phyloP scores from a whole-genome alignment of 1,140 invertebrate genomes.

The Zaprionus gabonicus region DNA sequence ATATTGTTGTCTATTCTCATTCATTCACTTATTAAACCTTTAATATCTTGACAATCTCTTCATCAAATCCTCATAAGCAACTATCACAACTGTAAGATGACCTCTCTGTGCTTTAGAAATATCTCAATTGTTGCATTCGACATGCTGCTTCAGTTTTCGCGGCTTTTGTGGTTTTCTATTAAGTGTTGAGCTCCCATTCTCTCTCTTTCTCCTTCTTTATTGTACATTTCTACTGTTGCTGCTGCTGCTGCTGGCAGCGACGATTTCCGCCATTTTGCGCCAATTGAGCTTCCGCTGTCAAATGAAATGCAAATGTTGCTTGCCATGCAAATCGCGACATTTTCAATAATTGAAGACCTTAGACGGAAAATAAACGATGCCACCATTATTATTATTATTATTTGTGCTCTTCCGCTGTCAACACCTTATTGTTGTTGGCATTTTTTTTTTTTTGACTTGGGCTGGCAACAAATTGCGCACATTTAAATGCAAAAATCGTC shows the following conservation, averaged over 20 bases:
- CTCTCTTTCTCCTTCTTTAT: constrained; percentile 19
- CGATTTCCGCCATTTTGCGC: constrained; percentile 24
- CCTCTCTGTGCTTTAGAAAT: not conserved
- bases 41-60: not conserved
- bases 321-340: constrained; percentile 74
- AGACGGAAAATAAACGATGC: constrained; percentile 26
- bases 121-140: constrained; percentile 35
- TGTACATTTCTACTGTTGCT: not conserved
- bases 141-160: constrained; percentile 34
- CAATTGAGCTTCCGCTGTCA: constrained; percentile 79
- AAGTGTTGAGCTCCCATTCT: constrained; percentile 60
- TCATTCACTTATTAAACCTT: too few relatives aligned
- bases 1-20: too few relatives aligned
- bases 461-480: constrained; percentile 69
- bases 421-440: constrained; percentile 41
- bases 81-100: not conserved
- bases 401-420: constrained; percentile 67
- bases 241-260: not conserved
- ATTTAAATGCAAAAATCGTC: constrained; percentile 82
- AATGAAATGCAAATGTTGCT: constrained; percentile 62
- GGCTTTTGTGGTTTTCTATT: constrained; percentile 64
- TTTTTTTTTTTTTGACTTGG: constrained; percentile 72
- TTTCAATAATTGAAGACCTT: constrained; percentile 74
- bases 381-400: constrained; percentile 60
- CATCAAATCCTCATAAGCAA: not conserved